Percentiles rank a stretch among this genome's conserved stretches.
Evolutionary conservation across 2,888 invertebrate species (phyloP).

Genomic region (Lobophora halterata): DNA sequence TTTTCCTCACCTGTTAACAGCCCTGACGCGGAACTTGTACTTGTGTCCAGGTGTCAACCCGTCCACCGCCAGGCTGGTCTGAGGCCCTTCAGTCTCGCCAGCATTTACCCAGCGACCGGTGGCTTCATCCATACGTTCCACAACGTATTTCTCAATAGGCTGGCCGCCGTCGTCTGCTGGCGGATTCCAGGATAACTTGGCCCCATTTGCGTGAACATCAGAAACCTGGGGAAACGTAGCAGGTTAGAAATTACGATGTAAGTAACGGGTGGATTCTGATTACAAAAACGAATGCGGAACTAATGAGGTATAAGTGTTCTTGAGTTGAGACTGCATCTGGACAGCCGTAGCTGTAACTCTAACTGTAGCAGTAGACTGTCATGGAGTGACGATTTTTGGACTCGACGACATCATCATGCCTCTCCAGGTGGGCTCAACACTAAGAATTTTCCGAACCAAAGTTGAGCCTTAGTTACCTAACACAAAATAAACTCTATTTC

Average conservation of each 20-base stretch:
- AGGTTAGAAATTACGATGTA: neutral
- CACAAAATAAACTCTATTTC: too few species aligned
- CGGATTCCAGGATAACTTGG: slow-evolving; percentile 94
- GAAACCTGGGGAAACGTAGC: slow-evolving; percentile 64
- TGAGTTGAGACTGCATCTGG: too few species aligned
- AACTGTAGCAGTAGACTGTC: too few species aligned
- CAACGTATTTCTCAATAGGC: slow-evolving; percentile 95
- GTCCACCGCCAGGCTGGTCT: slow-evolving; percentile 88
- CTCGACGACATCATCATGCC: too few species aligned
- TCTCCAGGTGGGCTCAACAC: too few species aligned
- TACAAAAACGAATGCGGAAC: too few species aligned
- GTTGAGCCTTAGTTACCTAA: too few species aligned
- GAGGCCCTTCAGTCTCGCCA: slow-evolving; percentile 94
- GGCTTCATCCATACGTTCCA: slow-evolving; percentile 97
- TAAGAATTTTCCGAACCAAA: too few species aligned
- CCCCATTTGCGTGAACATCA: slow-evolving; percentile 94
- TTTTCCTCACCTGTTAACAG: slow-evolving; percentile 88
- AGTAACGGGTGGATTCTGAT: too few species aligned
- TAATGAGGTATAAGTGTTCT: too few species aligned
- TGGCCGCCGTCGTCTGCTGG: slow-evolving; percentile 97
- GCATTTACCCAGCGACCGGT: slow-evolving; percentile 96
- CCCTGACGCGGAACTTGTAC: slow-evolving; percentile 98
- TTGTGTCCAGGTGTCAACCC: slow-evolving; percentile 95
- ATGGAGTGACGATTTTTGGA: too few species aligned
- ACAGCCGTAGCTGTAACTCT: too few species aligned